Evolutionary conservation across 2,797 vertebrate species (phyloP).

Genomic region (Periophthalmus magnuspinnatus): DNA sequence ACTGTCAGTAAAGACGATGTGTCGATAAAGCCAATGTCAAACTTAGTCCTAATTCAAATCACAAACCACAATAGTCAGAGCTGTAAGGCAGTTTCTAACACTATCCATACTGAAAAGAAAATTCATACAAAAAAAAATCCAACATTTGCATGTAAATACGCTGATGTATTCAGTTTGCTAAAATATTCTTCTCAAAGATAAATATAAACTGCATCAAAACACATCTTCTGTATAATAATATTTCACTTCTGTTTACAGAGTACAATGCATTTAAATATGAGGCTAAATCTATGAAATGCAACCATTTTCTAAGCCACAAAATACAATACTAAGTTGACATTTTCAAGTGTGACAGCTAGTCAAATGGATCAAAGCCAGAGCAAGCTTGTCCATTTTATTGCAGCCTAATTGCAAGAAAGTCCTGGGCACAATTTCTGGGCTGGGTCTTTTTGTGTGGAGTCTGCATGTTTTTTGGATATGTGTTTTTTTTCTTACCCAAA

Average conservation of each 20-base stretch:
- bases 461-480: too few species aligned
- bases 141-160: background rate
- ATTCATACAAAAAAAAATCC: too few species aligned
- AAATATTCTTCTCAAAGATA: background rate
- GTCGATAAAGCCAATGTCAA: constrained; percentile 19
- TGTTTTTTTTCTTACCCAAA: too few species aligned
- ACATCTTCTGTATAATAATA: background rate
- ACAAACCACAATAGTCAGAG: constrained; percentile 11
- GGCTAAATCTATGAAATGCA: background rate
- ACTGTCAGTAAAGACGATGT: constrained; percentile 17
- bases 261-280: background rate
- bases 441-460: background rate
- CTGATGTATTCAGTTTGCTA: constrained; percentile 6
- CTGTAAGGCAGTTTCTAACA: too few species aligned
- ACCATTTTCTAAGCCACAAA: too few species aligned
- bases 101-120: too few species aligned
- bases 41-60: constrained; percentile 19
- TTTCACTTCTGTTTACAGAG: background rate
- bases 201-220: background rate
- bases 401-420: background rate
- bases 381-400: background rate
- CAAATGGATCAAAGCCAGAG: background rate
- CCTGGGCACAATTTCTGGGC: background rate
- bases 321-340: too few species aligned
- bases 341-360: background rate